These are phyloP conservation scores for Hemibagrus wyckioides DNA, from an alignment of 2,113 vertebrate species.

Conservation along the genomic window DNA sequence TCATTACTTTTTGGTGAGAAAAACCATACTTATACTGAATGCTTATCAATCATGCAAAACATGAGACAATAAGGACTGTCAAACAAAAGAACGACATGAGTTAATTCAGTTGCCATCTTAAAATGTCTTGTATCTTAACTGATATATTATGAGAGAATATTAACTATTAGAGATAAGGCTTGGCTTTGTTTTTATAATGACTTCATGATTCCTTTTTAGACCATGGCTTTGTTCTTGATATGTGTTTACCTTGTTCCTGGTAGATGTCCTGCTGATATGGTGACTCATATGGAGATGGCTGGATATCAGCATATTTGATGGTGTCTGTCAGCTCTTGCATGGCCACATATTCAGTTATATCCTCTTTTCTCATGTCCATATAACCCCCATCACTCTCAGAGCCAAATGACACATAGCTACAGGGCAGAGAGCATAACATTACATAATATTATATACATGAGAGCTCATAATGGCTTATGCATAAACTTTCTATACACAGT, in stretches of 20 bases:
- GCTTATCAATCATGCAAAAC: not conserved
- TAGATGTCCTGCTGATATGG: conserved; percentile 89
- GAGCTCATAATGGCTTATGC: not conserved
- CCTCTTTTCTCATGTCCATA: conserved; percentile 98
- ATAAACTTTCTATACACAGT: not conserved
- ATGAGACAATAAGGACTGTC: not conserved
- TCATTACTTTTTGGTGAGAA: not conserved
- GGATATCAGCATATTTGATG: conserved; percentile 92
- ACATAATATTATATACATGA: not conserved
- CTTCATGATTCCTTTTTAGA: not conserved
- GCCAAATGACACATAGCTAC: conserved; percentile 84
- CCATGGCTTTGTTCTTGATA: not conserved
- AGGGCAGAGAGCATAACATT: not conserved
- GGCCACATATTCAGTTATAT: conserved; percentile 87
- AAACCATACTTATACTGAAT: too few species aligned
- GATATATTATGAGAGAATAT: not conserved
- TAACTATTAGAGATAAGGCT: not conserved
- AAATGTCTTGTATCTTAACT: not conserved
- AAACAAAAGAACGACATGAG: not conserved
- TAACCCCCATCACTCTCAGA: conserved; percentile 92
- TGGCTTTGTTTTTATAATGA: not conserved
- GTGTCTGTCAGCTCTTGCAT: conserved; percentile 90
- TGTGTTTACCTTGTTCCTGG: conserved; percentile 73
- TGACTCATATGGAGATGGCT: conserved; percentile 85
- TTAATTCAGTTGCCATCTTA: not conserved